Base-by-base conservation (phyloP, 2,888 invertebrate genomes). In the Branchellion lobata region DNA sequence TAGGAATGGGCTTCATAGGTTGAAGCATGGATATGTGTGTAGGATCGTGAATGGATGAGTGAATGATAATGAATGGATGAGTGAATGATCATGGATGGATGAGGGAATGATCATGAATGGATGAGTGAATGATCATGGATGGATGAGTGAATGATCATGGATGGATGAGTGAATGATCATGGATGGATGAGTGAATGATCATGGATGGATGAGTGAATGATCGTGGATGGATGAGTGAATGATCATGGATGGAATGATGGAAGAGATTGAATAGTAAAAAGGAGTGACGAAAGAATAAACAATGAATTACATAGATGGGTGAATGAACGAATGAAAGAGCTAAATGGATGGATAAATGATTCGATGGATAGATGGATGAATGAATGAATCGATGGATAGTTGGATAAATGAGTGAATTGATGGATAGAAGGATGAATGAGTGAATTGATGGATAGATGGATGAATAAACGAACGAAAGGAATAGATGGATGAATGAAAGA, bases 141-240 rank as follows among this genome's bases (percentile, higher is more conserved):
- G 29, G 29, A 65, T 65, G 29, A 65, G 8, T 65, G 29, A 21
- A 29, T 40, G 40, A 14, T 11, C n/a, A n/a, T 40, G 40, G 40
- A 40, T 40, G 40, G 40, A 40, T 40, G 40, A 40, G 14, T 40
- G 40, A 14, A 40, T 40, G 40, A n/a, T n/a, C n/a, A 27, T 65
- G 29, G 65, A 65, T 65, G 65, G 65, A 27, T 65, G 65, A 8
- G 21, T 65, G 65, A 21, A n/a, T 65, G 65, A 65, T n/a, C n/a
- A 29, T 65, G 29, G 65, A 27, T 65, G 29, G 29, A 65, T 65
- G 29, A 65, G 8, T 65, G 29, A 21, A 29, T 40, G 40, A 14
- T 11, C n/a, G 8, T 65, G 29, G 65, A 65, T 65, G 65, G 65
- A 27, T 65, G 65, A 8, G 21, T 65, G 65, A 21, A n/a, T 65